Base-by-base conservation (phyloP, 2,113 vertebrate genomes). In the Cnemophilus loriae region DNA sequence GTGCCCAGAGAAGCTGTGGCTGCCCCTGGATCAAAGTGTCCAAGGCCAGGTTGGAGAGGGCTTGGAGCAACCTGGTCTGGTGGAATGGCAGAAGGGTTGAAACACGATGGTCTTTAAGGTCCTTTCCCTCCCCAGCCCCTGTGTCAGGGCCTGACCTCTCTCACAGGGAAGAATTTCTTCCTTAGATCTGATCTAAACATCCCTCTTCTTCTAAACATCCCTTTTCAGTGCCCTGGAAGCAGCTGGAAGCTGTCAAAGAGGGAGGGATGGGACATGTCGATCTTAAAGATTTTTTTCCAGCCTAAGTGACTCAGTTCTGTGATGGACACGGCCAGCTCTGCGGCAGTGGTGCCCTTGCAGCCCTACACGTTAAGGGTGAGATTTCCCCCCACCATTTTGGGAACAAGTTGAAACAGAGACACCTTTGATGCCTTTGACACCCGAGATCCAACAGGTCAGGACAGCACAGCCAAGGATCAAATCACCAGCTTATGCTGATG, bases 361-460 rank as follows among this genome's bases (percentile, higher is more conserved):
- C 76, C 18, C 27, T 21, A 6, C 10, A 5, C 0, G 0, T 30
- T 18, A 32, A 42, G 1, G 11, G 22, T 2, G 18, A 42, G 16
- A 84, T 50, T 39, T 61, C 55, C 39, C 33, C 44, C 9, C 49
- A 26, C 2, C 3, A 4, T 16, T 55, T 55, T 0, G 1, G 84
- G 65, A 71, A 32, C 47, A 60, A 52, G 30, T 2, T 4, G 4
- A 55, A 89, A 26, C 6, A 2, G 41, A 73, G 59, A 35, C 44
- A 27, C 9, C 65, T 81, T 74, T 94, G 87, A 85, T 71, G 61
- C 30, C 13, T n/a, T 35, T 39, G 60, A 37, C 60, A 60, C 18
- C 2, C 20, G 56, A 74, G 39, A 42, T 19, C 37, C 23, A 59
- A 63, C 73, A 52, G 90, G 84, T 71, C 74, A 41, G 86, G 63